Evolutionary conservation across 1,140 invertebrate genomes (phyloP).

Genomic region (Fopius arisanus): DNA sequence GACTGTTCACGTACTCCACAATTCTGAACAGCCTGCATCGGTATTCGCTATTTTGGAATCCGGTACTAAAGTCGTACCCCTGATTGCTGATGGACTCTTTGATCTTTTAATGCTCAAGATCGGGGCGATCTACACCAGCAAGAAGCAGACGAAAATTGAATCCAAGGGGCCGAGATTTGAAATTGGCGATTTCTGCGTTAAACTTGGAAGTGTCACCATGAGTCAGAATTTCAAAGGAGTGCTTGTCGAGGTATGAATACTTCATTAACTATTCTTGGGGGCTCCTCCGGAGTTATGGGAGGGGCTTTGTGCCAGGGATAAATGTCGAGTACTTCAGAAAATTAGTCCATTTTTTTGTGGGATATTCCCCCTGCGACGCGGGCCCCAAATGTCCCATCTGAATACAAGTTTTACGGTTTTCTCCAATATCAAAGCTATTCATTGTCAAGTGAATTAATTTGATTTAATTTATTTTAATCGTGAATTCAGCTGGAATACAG

Average conservation of each 20-base stretch:
- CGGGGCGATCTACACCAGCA: slow-evolving; percentile 84
- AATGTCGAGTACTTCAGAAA: neutral
- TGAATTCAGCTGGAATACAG: slow-evolving; percentile 84
- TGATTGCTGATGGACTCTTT: slow-evolving; percentile 90
- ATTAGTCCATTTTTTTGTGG: neutral
- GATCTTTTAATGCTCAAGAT: slow-evolving; percentile 92
- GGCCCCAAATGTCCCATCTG: no score
- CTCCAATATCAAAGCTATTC: no score
- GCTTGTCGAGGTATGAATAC: slow-evolving; percentile 79
- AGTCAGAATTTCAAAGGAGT: slow-evolving; percentile 94
- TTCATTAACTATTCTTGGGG: neutral
- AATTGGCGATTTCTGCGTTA: slow-evolving; percentile 92
- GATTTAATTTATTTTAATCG: neutral
- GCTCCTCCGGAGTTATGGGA: neutral
- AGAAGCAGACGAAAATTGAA: slow-evolving; percentile 86
- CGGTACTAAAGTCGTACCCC: slow-evolving; percentile 81
- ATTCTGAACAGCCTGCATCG: slow-evolving; percentile 93
- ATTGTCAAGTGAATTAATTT: no score
- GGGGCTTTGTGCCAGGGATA: neutral
- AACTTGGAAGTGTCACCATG: slow-evolving; percentile 91
- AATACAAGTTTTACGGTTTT: no score
- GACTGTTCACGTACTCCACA: slow-evolving; percentile 90
- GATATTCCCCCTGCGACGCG: no score
- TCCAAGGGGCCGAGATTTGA: slow-evolving; percentile 93
- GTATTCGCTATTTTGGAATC: slow-evolving; percentile 93